Conservation (phyloP, 2,888 invertebrate species). For the Drosophila nr. fundita region DNA sequence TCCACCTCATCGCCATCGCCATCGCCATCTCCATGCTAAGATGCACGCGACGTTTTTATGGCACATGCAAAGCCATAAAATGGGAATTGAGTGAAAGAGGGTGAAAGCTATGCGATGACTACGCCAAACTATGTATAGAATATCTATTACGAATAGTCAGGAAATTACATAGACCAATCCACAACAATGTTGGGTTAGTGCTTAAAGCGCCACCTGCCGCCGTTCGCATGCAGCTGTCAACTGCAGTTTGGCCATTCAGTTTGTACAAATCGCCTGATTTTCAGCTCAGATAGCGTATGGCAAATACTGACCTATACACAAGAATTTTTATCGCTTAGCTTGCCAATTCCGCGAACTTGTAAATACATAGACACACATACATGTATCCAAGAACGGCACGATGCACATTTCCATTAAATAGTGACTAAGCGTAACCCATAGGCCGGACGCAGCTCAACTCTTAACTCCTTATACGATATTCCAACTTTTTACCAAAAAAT, state of each 20-base stretch:
- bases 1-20: neutral
- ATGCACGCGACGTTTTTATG: slow-evolving; percentile 65
- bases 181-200: slow-evolving; percentile 44
- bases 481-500: neutral
- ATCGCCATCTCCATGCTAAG: slow-evolving; percentile 39
- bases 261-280: slow-evolving; percentile 9
- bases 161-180: slow-evolving; percentile 31
- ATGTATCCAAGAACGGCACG: neutral
- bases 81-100: slow-evolving; percentile 23
- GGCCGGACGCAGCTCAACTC: neutral
- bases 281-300: slow-evolving; percentile 9
- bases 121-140: slow-evolving; percentile 58
- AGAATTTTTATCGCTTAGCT: slow-evolving; percentile 16
- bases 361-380: neutral
- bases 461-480: neutral
- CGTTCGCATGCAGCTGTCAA: slow-evolving; percentile 4
- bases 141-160: slow-evolving; percentile 48
- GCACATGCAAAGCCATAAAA: slow-evolving; percentile 60
- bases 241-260: slow-evolving; percentile 2
- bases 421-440: neutral
- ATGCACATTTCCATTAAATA: neutral
- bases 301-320: slow-evolving; percentile 22
- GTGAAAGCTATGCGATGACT: slow-evolving; percentile 49
- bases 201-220: slow-evolving; percentile 47
- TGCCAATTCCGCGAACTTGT: slow-evolving; percentile 14